Evolutionary conservation across 2,888 invertebrate species (phyloP).

Genomic region (Nephrotoma flavescens): DNA sequence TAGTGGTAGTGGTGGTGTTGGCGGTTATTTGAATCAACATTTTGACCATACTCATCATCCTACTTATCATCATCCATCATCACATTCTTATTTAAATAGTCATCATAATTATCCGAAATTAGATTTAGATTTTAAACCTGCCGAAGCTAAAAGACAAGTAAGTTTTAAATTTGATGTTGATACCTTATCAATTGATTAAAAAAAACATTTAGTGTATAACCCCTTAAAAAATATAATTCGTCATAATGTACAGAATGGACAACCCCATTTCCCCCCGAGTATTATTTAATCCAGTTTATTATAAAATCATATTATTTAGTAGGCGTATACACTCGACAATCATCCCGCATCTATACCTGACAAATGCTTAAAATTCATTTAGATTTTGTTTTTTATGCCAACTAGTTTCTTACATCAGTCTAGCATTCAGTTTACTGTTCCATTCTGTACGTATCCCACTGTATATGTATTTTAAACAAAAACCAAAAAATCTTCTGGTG

Average conservation of each 20-base stretch:
- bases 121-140: slow-evolving; percentile 35
- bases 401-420: background rate
- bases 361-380: background rate
- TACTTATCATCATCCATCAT: slow-evolving; percentile 15
- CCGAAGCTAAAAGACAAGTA: slow-evolving; percentile 34
- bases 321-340: background rate
- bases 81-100: slow-evolving; percentile 19
- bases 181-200: slow-evolving; percentile 33
- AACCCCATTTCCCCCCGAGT: background rate
- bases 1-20: background rate
- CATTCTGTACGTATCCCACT: background rate
- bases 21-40: slow-evolving; percentile 13
- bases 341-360: background rate
- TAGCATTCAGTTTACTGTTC: background rate
- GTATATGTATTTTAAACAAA: background rate
- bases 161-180: slow-evolving; percentile 37
- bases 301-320: background rate
- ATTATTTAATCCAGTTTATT: background rate
- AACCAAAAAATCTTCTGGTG: background rate
- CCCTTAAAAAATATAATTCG: background rate
- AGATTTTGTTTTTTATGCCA: background rate
- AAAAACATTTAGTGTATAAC: slow-evolving; percentile 10
- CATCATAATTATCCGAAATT: slow-evolving; percentile 26
- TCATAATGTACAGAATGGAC: background rate
- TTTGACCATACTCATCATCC: slow-evolving; percentile 20